phyloP scores from a whole-genome alignment of 2,888 invertebrate species.

The Psylliodes chrysocephalus region DNA sequence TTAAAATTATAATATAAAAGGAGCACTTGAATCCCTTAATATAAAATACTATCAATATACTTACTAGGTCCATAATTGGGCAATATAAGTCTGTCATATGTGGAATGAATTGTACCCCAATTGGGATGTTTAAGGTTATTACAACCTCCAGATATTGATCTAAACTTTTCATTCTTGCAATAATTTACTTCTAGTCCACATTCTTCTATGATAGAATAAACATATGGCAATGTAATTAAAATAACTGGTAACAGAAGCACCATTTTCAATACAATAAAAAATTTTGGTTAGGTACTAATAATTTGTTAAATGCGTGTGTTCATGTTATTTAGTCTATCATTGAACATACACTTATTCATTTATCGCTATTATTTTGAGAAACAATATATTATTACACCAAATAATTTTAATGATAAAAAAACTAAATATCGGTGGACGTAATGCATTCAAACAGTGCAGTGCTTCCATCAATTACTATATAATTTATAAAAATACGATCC shows the following conservation, averaged over 20 bases:
- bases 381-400: neutral
- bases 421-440: neutral
- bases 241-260: too few species aligned
- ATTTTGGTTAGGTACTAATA: too few species aligned
- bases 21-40: too few species aligned
- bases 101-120: conserved; percentile 44
- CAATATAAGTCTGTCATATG: conserved; percentile 40
- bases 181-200: neutral
- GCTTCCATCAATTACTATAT: too few species aligned
- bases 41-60: neutral
- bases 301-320: too few species aligned
- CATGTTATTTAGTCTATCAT: too few species aligned
- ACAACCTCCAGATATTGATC: conserved; percentile 43
- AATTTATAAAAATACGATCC: too few species aligned
- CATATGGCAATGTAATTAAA: neutral
- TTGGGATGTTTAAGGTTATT: conserved; percentile 46
- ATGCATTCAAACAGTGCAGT: too few species aligned
- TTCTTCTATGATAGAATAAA: neutral
- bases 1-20: too few species aligned
- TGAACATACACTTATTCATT: neutral
- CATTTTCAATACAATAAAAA: too few species aligned
- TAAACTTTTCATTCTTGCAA: conserved; percentile 28
- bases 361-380: neutral
- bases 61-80: conserved; percentile 44
- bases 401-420: neutral